Evolutionary conservation across 1,140 invertebrate genomes (phyloP).

Genomic region (roundworm (Caenorhabditis elegans)): DNA sequence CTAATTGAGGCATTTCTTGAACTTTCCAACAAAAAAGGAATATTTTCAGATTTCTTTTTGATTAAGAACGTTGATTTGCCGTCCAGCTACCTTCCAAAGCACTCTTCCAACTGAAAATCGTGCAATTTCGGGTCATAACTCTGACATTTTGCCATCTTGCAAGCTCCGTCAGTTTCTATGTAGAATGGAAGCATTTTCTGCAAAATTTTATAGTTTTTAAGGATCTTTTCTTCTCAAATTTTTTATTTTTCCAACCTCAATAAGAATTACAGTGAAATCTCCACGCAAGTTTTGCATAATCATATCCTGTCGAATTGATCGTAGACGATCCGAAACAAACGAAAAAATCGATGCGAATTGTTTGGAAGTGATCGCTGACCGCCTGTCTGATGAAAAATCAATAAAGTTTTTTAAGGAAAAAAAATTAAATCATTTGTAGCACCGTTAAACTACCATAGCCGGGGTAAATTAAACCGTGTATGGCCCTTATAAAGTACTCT

Average conservation of each 20-base stretch:
- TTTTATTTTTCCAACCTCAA: background rate
- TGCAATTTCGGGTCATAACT: slow-evolving; percentile 21
- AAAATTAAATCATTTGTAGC: background rate
- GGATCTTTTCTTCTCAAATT: too few species aligned
- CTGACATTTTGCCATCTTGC: background rate
- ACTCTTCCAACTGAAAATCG: slow-evolving; percentile 25
- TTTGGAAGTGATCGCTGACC: background rate
- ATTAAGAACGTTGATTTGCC: background rate
- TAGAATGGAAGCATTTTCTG: slow-evolving; percentile 37
- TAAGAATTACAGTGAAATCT: background rate
- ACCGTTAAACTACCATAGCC: slow-evolving; percentile 22
- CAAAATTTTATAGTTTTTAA: too few species aligned
- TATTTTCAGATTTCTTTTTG: too few species aligned
- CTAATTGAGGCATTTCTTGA: too few species aligned
- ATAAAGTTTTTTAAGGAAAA: too few species aligned
- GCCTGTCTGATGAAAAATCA: background rate
- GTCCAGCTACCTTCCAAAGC: background rate
- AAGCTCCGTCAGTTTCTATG: background rate
- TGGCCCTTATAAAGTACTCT: slow-evolving; percentile 20
- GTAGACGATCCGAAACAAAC: slow-evolving; percentile 6
- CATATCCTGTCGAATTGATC: slow-evolving; percentile 33
- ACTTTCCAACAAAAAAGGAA: too few species aligned
- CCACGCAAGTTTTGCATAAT: background rate
- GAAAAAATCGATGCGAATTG: background rate
- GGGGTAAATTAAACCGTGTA: slow-evolving; percentile 10